These are phyloP conservation scores for Lates japonicus DNA, from an alignment of 2,797 vertebrate genomes.

Conservation along the genomic window DNA sequence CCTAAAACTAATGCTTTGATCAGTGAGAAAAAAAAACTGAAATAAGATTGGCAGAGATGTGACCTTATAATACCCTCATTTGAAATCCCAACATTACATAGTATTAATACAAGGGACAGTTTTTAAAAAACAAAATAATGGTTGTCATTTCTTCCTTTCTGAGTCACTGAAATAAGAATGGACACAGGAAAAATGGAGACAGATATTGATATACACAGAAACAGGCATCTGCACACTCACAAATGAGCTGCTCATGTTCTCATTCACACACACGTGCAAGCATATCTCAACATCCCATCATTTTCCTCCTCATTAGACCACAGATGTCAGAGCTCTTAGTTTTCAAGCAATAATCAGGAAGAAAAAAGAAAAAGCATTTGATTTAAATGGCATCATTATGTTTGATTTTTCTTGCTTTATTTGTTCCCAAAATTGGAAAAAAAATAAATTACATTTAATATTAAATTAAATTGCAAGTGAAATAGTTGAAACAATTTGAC, in stretches of 20 bases:
- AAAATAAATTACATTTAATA: constrained; percentile 85
- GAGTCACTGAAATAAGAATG: constrained; percentile 69
- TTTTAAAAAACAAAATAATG: constrained; percentile 69
- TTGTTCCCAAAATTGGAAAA: constrained; percentile 79
- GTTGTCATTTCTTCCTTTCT: constrained; percentile 69
- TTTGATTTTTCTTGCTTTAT: constrained; percentile 79
- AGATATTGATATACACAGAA: constrained; percentile 66
- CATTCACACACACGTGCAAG: constrained; percentile 55
- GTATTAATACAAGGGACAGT: constrained; percentile 74
- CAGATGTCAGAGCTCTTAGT: constrained; percentile 63
- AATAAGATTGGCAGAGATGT: constrained; percentile 73
- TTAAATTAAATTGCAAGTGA: constrained; percentile 88
- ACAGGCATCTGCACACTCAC: constrained; percentile 68
- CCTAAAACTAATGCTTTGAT: constrained; percentile 66
- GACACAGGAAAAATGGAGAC: constrained; percentile 65
- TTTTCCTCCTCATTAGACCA: constrained; percentile 49
- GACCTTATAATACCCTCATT: constrained; percentile 79
- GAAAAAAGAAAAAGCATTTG: constrained; percentile 62
- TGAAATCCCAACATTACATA: constrained; percentile 77
- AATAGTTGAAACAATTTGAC: constrained; percentile 78
- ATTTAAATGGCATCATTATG: constrained; percentile 76
- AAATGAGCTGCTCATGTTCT: constrained; percentile 68
- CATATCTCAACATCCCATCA: constrained; percentile 42
- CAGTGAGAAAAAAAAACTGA: constrained; percentile 45
- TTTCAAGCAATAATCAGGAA: constrained; percentile 66